phyloP scores from a whole-genome alignment of 2,888 invertebrate species.

The Parnassius glacialis region DNA sequence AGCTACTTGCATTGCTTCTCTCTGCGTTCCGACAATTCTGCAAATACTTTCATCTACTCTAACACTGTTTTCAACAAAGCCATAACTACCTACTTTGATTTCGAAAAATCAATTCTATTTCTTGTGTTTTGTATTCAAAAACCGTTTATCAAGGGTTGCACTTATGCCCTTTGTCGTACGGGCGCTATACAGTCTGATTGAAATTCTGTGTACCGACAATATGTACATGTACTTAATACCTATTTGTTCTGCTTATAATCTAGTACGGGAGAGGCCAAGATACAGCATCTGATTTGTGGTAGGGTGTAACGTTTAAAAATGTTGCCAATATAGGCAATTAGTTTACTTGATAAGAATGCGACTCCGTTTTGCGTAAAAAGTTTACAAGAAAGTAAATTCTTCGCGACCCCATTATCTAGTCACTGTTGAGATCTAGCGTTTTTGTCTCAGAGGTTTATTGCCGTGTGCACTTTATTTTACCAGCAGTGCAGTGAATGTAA shows the following conservation, averaged over 20 bases:
- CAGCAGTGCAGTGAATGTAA: constrained; percentile 6
- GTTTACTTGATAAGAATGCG: constrained; percentile 56
- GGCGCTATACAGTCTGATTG: constrained; percentile 58
- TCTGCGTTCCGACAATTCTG: constrained; percentile 76
- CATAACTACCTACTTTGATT: constrained; percentile 34
- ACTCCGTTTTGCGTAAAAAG: constrained; percentile 54
- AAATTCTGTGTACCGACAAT: constrained; percentile 78
- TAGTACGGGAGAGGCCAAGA: constrained; percentile 57
- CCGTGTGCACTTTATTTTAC: constrained; percentile 3
- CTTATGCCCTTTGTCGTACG: constrained; percentile 33
- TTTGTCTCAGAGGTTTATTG: constrained; percentile 20
- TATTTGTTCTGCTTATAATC: constrained; percentile 68
- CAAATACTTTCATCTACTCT: constrained; percentile 73
- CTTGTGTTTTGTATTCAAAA: constrained; percentile 24
- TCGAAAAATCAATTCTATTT: constrained; percentile 23
- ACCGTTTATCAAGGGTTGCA: constrained; percentile 14
- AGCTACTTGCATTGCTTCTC: constrained; percentile 73
- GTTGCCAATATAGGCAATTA: constrained; percentile 66
- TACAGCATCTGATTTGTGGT: constrained; percentile 56
- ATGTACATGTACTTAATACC: constrained; percentile 65
- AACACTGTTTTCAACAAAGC: constrained; percentile 44
- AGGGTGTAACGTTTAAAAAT: constrained; percentile 57
- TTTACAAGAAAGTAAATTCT: constrained; percentile 24
- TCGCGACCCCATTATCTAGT: constrained; percentile 25
- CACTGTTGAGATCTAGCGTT: constrained; percentile 13